Evolutionary conservation across 2,888 invertebrate species (phyloP).

Genomic region (Scelioninae gen. 2): DNA sequence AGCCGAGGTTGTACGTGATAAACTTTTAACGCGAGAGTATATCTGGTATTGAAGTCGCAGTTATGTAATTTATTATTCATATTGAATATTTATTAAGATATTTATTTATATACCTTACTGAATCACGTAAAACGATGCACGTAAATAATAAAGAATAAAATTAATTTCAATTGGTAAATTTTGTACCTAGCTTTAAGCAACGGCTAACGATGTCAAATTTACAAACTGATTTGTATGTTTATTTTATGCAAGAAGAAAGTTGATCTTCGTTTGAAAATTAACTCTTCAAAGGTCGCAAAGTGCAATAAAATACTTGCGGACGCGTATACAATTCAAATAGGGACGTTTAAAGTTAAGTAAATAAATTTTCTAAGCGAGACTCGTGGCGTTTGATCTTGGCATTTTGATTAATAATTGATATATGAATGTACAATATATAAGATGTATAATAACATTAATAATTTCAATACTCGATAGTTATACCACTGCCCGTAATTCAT

Average conservation of each 20-base stretch:
- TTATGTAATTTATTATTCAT: constrained; percentile 32
- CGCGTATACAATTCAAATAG: not conserved
- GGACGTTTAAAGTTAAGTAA: not conserved
- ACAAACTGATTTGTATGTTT: constrained; percentile 12
- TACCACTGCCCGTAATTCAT: too few relatives aligned
- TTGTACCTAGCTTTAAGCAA: constrained; percentile 25
- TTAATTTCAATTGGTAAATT: constrained; percentile 22
- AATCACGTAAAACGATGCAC: constrained; percentile 1
- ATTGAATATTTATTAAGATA: constrained; percentile 29
- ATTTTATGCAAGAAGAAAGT: not conserved
- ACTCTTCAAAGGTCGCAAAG: constrained; percentile 21
- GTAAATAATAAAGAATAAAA: not conserved
- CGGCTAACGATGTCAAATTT: constrained; percentile 12
- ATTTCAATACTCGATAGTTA: too few relatives aligned
- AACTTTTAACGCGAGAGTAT: constrained; percentile 26
- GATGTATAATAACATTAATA: not conserved
- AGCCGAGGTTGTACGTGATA: constrained; percentile 20
- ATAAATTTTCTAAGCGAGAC: not conserved
- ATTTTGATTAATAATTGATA: not conserved
- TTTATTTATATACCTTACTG: constrained; percentile 23
- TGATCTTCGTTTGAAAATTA: constrained; percentile 19
- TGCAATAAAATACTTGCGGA: too few relatives aligned
- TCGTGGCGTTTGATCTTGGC: not conserved
- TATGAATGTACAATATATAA: not conserved
- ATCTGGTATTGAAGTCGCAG: constrained; percentile 19